Evolutionary conservation across 1,140 invertebrate species (phyloP), one percentile per base, ranked within the genome.

Genomic region (Eurosta solidaginis): DNA sequence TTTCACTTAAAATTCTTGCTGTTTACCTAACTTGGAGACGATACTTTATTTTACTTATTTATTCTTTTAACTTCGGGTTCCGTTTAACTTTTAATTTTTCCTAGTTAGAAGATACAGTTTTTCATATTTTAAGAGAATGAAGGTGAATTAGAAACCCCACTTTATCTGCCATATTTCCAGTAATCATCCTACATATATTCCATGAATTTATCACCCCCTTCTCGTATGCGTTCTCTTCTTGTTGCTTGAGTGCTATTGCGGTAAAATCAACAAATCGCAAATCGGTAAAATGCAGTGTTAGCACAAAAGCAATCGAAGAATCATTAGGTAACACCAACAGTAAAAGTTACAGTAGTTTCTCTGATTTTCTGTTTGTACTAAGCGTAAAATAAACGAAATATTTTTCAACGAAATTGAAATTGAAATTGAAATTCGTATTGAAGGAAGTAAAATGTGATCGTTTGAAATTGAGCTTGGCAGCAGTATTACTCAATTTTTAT

Each of bases 331-430:
- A 59, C 10, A 33, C 14, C 14, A 29, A 6, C 54, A 27, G n/a
- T n/a, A n/a, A n/a, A n/a, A n/a, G 3, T 33, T 36, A 10, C 59
- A 7, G 27, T 40, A 40, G 10, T 33, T n/a, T n/a, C 14, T 17
- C 29, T 20, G 33, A 68, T 68, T 68, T 68, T 40, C 29, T 20
- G 33, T 40, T 68, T 68, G 36, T 40, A 33, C 59, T 68, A 9
- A 68, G n/a, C 59, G 59, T 68, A 20, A 68, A 68, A 40, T 68
- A 68, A n/a, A 40, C 27, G 59, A 68, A 68, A 40, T 42, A 59
- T 68, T 36, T 42, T 68, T 22, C 33, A 68, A 17, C 20, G 27
- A 36, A 68, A 40, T 36, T 68, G 17, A 68, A 68, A 68, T 68
- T 68, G 59, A 36, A 68, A 68, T 68, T 33, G 59, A 20, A n/a